Conservation (phyloP, 2,888 invertebrate genomes). For the Neria commutata region DNA sequence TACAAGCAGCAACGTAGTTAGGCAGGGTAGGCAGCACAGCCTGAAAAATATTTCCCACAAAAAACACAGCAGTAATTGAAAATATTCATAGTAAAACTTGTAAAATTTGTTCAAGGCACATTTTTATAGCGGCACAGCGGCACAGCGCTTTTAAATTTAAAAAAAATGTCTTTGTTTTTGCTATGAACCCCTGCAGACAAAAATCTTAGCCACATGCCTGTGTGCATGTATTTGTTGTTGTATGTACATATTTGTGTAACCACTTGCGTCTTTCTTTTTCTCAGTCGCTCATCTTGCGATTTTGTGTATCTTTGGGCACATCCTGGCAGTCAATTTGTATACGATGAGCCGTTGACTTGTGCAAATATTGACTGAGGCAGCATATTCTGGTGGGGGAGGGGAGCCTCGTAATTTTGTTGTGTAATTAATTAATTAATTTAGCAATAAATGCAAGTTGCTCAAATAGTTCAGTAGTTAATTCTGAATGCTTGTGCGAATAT, state of each 20-base stretch:
- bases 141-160: no score
- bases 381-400: no score
- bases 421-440: slow-evolving; percentile 1
- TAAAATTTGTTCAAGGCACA: no score
- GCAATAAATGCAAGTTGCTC: slow-evolving; percentile 5
- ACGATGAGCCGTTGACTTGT: slow-evolving; percentile 12
- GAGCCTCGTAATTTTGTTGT: not conserved
- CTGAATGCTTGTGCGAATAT: not conserved
- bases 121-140: no score
- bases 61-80: no score
- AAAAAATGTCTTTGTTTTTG: no score
- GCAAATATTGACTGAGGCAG: slow-evolving; percentile 1
- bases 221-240: not conserved
- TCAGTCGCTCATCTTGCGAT: not conserved
- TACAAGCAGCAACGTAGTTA: no score
- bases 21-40: no score
- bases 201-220: not conserved
- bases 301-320: not conserved
- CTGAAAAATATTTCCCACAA: no score
- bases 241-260: not conserved
- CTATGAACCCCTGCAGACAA: no score
- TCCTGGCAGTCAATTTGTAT: slow-evolving; percentile 9
- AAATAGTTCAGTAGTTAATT: not conserved
- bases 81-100: no score
- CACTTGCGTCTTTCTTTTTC: not conserved